Evolutionary conservation across 2,888 invertebrate genomes (phyloP).

Genomic region (Oligia strigilis): DNA sequence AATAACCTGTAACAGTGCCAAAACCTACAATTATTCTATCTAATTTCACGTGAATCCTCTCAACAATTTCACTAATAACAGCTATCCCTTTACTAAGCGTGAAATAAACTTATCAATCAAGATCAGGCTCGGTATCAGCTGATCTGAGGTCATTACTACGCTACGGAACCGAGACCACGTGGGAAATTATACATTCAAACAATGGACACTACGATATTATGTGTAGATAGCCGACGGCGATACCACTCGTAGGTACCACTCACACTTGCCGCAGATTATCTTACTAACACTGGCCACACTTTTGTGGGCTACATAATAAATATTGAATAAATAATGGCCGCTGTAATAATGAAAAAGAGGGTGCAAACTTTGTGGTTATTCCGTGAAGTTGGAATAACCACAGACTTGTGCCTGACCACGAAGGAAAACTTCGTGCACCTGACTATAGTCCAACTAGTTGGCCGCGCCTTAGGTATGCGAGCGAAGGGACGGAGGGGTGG

Average conservation of each 20-base stretch:
- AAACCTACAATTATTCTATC: slow-evolving; percentile 1
- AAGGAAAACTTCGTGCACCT: not conserved
- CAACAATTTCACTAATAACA: slow-evolving; percentile 47
- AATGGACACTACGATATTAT: slow-evolving; percentile 72
- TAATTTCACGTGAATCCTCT: slow-evolving; percentile 9
- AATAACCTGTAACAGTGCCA: not conserved
- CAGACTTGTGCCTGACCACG: not conserved
- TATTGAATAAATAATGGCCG: not conserved
- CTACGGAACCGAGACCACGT: slow-evolving; percentile 74
- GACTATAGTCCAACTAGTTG: too few relatives aligned
- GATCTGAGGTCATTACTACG: slow-evolving; percentile 80
- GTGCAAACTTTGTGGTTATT: slow-evolving; percentile 12
- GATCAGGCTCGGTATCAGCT: slow-evolving; percentile 61
- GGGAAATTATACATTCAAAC: slow-evolving; percentile 80
- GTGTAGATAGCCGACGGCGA: slow-evolving; percentile 59
- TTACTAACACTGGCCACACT: slow-evolving; percentile 36
- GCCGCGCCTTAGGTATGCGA: not conserved
- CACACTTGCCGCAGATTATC: slow-evolving; percentile 45
- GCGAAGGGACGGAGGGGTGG: too few relatives aligned
- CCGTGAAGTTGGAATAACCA: not conserved
- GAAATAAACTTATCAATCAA: slow-evolving; percentile 67
- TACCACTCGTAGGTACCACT: slow-evolving; percentile 31
- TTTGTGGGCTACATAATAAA: slow-evolving; percentile 10
- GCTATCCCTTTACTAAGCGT: slow-evolving; percentile 53
- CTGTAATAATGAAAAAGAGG: not conserved